Evolutionary conservation across 37 sponge, comb jelly and placozoan genomes (phyloP).

Genomic region (Crambe crambe): DNA sequence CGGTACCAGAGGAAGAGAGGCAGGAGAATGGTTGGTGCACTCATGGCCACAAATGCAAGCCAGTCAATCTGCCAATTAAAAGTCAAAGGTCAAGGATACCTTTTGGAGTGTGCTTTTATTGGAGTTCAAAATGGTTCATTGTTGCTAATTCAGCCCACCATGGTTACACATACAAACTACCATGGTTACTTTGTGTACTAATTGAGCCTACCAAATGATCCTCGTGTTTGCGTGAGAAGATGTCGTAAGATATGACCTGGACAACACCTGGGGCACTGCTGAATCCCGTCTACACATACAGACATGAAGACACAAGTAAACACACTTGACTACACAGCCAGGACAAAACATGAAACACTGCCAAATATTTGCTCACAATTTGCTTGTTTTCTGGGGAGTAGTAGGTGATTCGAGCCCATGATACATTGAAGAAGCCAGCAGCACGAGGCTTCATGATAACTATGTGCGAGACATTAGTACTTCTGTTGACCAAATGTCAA

Average conservation of each 20-base stretch:
- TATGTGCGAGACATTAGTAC: slow-evolving; percentile 75
- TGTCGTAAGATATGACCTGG: slow-evolving; percentile 41
- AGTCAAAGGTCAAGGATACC: not conserved
- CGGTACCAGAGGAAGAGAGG: slow-evolving; percentile 86
- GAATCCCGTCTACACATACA: slow-evolving; percentile 42
- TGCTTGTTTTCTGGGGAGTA: slow-evolving; percentile 13
- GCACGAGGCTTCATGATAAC: slow-evolving; percentile 62
- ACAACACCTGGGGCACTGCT: slow-evolving; percentile 82
- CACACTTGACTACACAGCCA: not conserved
- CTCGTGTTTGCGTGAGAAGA: slow-evolving; percentile 69
- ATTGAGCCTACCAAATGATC: slow-evolving; percentile 57
- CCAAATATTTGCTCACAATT: not conserved
- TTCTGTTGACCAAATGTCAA: slow-evolving; percentile 9
- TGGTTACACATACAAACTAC: no score
- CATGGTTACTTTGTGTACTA: not conserved
- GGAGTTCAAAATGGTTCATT: no score
- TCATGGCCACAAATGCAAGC: slow-evolving; percentile 86
- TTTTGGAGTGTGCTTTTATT: no score
- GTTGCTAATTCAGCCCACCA: no score
- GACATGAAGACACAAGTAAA: slow-evolving; percentile 3
- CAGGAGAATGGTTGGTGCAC: slow-evolving; percentile 78
- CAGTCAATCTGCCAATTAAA: slow-evolving; percentile 69
- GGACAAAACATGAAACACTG: not conserved
- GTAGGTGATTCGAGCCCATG: slow-evolving; percentile 75
- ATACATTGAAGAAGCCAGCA: slow-evolving; percentile 75